A percentile compares a stretch with the other conserved stretches of the same genome.
phyloP scores from a whole-genome alignment of 2,797 vertebrate genomes.

The Pteropus rufus region DNA sequence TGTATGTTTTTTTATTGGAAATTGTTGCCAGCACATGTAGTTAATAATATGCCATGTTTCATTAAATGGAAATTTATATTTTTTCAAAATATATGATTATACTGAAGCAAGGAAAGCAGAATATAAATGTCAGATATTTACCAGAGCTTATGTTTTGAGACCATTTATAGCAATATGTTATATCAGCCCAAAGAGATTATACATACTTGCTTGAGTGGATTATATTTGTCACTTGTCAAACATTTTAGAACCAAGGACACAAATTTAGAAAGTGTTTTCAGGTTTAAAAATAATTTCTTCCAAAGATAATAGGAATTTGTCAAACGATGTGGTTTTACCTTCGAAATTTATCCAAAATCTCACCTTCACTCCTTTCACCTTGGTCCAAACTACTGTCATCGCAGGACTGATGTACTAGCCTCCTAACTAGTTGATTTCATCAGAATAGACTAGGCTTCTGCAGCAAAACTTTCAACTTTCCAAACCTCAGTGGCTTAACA shows the following conservation, averaged over 20 bases:
- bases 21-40: neutral
- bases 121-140: neutral
- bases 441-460: neutral
- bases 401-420: neutral
- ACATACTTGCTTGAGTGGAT: neutral
- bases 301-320: neutral
- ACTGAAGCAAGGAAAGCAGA: neutral
- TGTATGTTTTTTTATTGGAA: neutral
- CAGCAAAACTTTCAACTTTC: neutral
- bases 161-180: neutral
- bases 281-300: neutral
- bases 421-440: neutral
- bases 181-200: neutral
- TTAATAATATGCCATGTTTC: neutral
- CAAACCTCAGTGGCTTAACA: neutral
- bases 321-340: neutral
- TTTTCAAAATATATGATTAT: neutral
- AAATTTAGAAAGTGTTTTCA: neutral
- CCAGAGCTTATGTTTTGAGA: neutral
- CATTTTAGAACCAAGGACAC: neutral
- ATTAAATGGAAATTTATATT: neutral
- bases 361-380: neutral
- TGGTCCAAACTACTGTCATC: neutral
- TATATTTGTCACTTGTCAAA: neutral
- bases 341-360: neutral